Conservation (phyloP, 2,797 vertebrate species). For the Australoheros facetus region DNA sequence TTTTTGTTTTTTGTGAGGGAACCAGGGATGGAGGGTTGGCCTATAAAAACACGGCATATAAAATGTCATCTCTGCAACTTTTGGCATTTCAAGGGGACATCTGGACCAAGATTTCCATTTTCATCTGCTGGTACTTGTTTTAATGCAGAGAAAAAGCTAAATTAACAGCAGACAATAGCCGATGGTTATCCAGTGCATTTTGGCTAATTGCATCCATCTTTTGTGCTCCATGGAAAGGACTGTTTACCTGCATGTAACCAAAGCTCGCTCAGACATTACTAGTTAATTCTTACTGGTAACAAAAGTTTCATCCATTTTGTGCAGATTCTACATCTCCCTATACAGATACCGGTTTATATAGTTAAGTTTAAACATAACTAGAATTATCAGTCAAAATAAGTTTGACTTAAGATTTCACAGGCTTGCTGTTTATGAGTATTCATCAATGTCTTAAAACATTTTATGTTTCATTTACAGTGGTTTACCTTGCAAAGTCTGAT, state of each 20-base stretch:
- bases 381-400: neutral
- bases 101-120: neutral
- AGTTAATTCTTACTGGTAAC: neutral
- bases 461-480: neutral
- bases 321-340: neutral
- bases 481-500: constrained; percentile 78
- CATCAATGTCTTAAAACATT: neutral
- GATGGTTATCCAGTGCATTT: neutral
- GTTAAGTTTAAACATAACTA: too few relatives aligned
- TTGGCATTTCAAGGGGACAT: neutral
- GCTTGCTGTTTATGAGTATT: neutral
- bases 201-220: neutral
- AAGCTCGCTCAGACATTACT: neutral
- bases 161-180: neutral
- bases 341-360: neutral
- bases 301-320: neutral
- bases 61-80: neutral
- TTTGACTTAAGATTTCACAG: neutral
- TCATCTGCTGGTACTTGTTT: neutral
- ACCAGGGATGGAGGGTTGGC: neutral
- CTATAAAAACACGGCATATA: neutral
- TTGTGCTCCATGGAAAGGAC: neutral
- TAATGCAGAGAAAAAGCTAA: neutral
- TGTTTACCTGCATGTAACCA: neutral
- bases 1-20: neutral